phyloP scores from a whole-genome alignment of 2,113 vertebrate species.

The Hypomesus transpacificus region DNA sequence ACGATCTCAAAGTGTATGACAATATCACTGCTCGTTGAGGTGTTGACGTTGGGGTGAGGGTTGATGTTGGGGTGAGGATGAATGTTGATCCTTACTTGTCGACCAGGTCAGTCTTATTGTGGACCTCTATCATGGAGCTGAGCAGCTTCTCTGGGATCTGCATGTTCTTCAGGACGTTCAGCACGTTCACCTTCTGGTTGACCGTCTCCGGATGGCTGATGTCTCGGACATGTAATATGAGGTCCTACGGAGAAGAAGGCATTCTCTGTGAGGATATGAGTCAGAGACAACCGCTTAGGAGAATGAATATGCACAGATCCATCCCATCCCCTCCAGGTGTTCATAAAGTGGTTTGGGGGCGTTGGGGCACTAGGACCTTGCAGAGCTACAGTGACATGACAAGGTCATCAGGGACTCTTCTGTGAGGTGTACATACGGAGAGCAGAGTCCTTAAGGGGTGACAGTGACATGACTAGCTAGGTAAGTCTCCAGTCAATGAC shows the following conservation, averaged over 20 bases:
- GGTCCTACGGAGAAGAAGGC: conserved; percentile 70
- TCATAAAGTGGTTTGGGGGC: too few species aligned
- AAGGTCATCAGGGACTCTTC: too few species aligned
- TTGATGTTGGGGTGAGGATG: not conserved
- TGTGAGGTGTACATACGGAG: too few species aligned
- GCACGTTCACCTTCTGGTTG: conserved; percentile 85
- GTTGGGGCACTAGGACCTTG: too few species aligned
- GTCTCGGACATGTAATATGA: conserved; percentile 89
- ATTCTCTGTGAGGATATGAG: not conserved
- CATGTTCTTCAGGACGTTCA: conserved; percentile 79
- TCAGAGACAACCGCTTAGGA: not conserved
- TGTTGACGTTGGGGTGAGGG: not conserved
- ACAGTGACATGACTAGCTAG: too few species aligned
- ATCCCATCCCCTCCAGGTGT: too few species aligned
- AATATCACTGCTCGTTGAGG: too few species aligned
- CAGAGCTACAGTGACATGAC: too few species aligned
- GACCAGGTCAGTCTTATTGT: conserved; percentile 90
- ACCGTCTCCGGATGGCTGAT: conserved; percentile 84
- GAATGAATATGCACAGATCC: not conserved
- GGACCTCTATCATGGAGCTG: conserved; percentile 83
- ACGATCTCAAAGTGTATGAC: too few species aligned
- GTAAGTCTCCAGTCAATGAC: too few species aligned
- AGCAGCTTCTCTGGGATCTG: conserved; percentile 75
- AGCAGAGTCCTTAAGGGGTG: too few species aligned
- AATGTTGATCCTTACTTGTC: conserved; percentile 67